phyloP scores from a whole-genome alignment of 23 tunicate species.

The Pegea sp. region DNA sequence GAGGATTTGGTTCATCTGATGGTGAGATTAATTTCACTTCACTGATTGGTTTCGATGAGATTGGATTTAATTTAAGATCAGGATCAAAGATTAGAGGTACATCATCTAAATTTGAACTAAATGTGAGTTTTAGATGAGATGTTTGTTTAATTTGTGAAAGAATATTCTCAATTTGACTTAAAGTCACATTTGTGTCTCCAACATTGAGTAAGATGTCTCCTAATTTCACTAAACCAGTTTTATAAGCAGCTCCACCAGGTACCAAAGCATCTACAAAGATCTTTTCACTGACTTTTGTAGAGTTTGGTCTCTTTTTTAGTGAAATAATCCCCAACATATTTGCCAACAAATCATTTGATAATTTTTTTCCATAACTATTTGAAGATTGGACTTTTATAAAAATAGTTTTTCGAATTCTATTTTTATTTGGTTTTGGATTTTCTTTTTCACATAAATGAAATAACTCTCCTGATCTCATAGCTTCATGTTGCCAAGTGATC shows the following conservation, averaged over 20 bases:
- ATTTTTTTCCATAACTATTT: constrained; percentile 3
- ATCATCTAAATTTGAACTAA: too few relatives aligned
- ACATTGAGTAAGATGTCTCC: constrained; percentile 46
- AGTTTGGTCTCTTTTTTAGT: too few relatives aligned
- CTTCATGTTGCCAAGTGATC: constrained; percentile 32
- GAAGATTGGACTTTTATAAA: constrained; percentile 24
- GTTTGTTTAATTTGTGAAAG: constrained; percentile 14
- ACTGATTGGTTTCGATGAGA: too few relatives aligned
- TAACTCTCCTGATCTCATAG: constrained; percentile 30
- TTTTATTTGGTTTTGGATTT: background rate
- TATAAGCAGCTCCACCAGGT: constrained; percentile 30
- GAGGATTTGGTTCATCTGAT: too few relatives aligned
- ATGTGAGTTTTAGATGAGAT: constrained; percentile 17
- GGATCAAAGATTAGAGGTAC: too few relatives aligned
- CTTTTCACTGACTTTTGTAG: too few relatives aligned
- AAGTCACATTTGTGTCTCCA: constrained; percentile 19
- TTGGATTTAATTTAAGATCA: too few relatives aligned
- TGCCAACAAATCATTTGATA: constrained; percentile 8
- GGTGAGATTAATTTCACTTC: too few relatives aligned
- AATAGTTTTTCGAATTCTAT: constrained; percentile 7
- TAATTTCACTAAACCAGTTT: constrained; percentile 15
- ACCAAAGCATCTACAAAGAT: constrained; percentile 31
- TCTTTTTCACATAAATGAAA: constrained; percentile 7
- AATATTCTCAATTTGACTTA: constrained; percentile 31
- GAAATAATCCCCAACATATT: constrained; percentile 40